Conservation (phyloP, 2,797 vertebrate species). For the Enoplosus armatus region DNA sequence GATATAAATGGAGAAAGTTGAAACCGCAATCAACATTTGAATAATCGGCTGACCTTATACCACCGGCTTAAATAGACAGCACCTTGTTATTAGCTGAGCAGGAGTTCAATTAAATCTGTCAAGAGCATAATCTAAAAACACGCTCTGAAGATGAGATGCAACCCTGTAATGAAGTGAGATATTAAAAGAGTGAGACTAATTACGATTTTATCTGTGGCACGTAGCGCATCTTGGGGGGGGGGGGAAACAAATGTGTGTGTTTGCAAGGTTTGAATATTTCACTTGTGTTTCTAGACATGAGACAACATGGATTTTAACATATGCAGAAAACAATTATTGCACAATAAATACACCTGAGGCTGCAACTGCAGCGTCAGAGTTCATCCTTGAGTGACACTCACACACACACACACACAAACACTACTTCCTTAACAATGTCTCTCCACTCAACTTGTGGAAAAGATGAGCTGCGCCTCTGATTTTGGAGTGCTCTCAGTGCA, state of each 20-base stretch:
- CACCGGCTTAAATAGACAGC: neutral
- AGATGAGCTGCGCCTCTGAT: constrained; percentile 23
- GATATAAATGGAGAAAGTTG: neutral
- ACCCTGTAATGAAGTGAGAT: constrained; percentile 1
- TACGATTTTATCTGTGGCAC: neutral
- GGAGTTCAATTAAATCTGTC: constrained; percentile 5
- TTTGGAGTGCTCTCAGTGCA: constrained; percentile 41
- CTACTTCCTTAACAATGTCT: constrained; percentile 9
- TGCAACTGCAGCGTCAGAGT: neutral
- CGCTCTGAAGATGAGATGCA: constrained; percentile 11
- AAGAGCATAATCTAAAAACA: constrained; percentile 8
- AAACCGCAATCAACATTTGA: neutral
- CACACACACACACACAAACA: neutral
- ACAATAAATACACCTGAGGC: constrained; percentile 2
- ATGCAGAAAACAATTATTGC: too few species aligned
- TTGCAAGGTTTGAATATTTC: neutral
- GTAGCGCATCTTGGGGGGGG: neutral
- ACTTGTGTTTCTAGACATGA: neutral
- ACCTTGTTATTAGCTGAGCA: neutral
- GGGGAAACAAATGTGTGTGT: neutral
- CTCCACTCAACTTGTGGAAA: constrained; percentile 5
- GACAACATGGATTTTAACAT: neutral
- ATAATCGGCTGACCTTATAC: neutral
- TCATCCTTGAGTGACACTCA: constrained; percentile 14
- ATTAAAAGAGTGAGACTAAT: constrained; percentile 17